phyloP scores from a whole-genome alignment of 2,797 vertebrate genomes.

The Lepus oiostolus region DNA sequence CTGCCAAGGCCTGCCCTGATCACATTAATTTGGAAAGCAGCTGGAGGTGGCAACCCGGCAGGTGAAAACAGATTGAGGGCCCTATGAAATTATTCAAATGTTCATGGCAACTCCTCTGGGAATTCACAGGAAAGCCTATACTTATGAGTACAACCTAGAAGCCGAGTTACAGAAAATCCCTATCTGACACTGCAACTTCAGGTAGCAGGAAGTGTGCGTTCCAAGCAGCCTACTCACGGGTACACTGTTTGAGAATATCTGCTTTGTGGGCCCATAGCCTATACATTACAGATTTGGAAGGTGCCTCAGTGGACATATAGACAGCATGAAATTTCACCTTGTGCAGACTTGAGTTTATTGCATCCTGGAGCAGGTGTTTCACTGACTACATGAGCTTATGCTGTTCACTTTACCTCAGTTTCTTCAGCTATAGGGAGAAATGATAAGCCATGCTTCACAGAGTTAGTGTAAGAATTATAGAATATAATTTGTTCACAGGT shows the following conservation, averaged over 20 bases:
- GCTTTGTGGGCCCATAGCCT: neutral
- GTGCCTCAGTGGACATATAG: neutral
- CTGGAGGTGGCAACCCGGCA: slow-evolving; percentile 32
- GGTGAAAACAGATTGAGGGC: slow-evolving; percentile 49
- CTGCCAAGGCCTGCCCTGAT: neutral
- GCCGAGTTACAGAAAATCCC: neutral
- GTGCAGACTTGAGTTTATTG: neutral
- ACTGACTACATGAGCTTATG: neutral
- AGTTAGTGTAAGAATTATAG: neutral
- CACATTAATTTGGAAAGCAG: slow-evolving; percentile 55
- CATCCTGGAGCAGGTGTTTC: neutral
- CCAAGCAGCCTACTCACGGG: neutral
- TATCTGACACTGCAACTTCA: neutral
- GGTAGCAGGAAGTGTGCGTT: neutral
- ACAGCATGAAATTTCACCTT: neutral
- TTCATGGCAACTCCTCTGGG: neutral
- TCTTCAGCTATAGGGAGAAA: neutral
- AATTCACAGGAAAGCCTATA: neutral
- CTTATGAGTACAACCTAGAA: neutral
- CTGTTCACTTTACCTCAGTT: neutral
- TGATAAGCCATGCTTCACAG: neutral
- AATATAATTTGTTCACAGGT: neutral
- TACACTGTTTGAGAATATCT: neutral
- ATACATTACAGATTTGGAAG: neutral
- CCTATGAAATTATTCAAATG: neutral